phyloP scores from a whole-genome alignment of 2,797 vertebrate genomes.

The Trichosurus vulpecula region DNA sequence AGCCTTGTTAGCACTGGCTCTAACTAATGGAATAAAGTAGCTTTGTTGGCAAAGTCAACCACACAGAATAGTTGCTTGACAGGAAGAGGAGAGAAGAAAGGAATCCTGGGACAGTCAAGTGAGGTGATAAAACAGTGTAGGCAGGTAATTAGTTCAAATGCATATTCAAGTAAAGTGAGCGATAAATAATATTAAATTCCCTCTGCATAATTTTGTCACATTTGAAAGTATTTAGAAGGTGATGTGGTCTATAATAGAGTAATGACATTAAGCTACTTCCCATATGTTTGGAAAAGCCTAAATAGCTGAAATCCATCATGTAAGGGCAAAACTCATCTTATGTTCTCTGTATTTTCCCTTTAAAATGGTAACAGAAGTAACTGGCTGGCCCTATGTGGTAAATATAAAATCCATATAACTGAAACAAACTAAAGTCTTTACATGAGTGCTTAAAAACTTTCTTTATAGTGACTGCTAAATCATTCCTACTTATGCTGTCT shows the following conservation, averaged over 20 bases:
- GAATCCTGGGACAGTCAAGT: not conserved
- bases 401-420: not conserved
- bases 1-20: not conserved
- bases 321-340: not conserved
- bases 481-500: constrained; percentile 51
- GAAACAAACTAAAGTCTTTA: constrained; percentile 43
- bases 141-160: not conserved
- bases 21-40: not conserved
- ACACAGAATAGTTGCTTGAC: not conserved
- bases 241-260: not conserved
- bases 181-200: constrained; percentile 11
- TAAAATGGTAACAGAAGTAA: not conserved
- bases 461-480: constrained; percentile 49
- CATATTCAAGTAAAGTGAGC: constrained; percentile 44
- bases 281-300: constrained; percentile 22
- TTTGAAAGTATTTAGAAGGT: not conserved
- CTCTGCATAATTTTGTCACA: constrained; percentile 16
- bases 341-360: not conserved
- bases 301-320: not conserved
- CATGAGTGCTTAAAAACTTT: constrained; percentile 46
- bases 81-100: not conserved
- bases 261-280: constrained; percentile 14
- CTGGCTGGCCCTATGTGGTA: not conserved
- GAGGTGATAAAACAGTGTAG: not conserved
- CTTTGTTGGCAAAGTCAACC: not conserved